phyloP scores from a whole-genome alignment of 2,113 vertebrate genomes.

The Lampris megalopsis region DNA sequence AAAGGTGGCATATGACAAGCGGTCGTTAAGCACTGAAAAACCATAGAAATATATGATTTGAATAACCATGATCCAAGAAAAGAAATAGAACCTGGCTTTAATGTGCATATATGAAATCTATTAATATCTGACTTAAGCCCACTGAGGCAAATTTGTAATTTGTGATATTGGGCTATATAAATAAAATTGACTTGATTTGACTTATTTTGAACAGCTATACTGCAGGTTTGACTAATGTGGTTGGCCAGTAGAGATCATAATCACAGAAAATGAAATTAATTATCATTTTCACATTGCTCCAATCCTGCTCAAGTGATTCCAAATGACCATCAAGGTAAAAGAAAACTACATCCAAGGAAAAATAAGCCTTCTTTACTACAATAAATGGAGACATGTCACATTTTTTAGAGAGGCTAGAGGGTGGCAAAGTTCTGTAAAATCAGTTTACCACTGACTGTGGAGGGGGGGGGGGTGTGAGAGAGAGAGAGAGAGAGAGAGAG shows the following conservation, averaged over 20 bases:
- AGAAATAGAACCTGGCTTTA: neutral
- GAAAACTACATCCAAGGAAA: neutral
- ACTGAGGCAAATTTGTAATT: too few species aligned
- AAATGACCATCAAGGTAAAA: conserved; percentile 22
- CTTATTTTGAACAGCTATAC: neutral
- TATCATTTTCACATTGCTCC: conserved; percentile 35
- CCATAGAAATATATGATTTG: neutral
- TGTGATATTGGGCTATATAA: too few species aligned
- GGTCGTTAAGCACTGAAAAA: conserved; percentile 42
- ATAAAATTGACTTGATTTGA: neutral
- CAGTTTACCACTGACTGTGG: conserved; percentile 10
- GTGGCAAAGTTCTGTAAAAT: conserved; percentile 24
- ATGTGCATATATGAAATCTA: neutral
- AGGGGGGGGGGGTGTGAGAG: conserved; percentile 8
- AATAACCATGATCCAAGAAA: neutral
- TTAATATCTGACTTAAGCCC: too few species aligned
- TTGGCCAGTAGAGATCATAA: conserved; percentile 19
- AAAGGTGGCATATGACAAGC: conserved; percentile 41
- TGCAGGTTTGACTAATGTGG: conserved; percentile 21
- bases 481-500: neutral
- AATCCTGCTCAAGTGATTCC: conserved; percentile 17
- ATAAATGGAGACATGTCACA: conserved; percentile 45
- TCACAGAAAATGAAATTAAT: conserved; percentile 33
- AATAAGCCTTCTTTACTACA: conserved; percentile 29
- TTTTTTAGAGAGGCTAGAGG: conserved; percentile 48